Evolutionary conservation across 2,888 invertebrate genomes (phyloP), one percentile per base, ranked within the genome.

Genomic region (Heliconius charithonia): DNA sequence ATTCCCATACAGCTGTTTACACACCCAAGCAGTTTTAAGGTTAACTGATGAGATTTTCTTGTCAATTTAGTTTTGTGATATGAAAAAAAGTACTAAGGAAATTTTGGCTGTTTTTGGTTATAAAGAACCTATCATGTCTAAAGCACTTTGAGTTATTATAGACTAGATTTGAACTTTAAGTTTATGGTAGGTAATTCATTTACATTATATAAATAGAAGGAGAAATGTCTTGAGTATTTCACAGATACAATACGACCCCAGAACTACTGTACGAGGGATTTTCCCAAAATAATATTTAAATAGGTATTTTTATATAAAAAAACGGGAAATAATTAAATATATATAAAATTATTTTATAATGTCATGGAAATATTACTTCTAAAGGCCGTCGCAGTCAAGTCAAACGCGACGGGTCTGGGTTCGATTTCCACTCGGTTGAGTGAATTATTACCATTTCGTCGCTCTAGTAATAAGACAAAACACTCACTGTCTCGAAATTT

Each of bases 1-100:
- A 80, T 82, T 81, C 79, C 81, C 82, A 82, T 83, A 84, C 90
- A 90, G 73, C 80, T 81, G 80, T 80, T 78, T 77, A 85, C 81
- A 87, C 81, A 85, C 66, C 62, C 79, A 51, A 41, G 45, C 27
- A 32, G 27, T 63, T 63, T 62, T 74, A 27, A 63, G 62, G 62
- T 63, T 45, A 74, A 74, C 25, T 74, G 63, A 63, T 62, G 45
- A 16, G 63, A 63, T 41, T 22, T 12, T 37, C 27, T 27, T 63
- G 62, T 27, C 13, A 45, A 37, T 27, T 27, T 63, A 19, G 29
- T 72, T 59, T 59, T 59, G 6, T 32, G 32, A 13, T 59, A n/a
- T 10, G 27, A 32, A 56, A 32, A 45, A 22, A 22, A 41, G 19
- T 27, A n/a, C n/a, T 56, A 7, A 22, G n/a, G 10, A 37, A 56